Evolutionary conservation across 2,888 invertebrate species (phyloP).

Genomic region (Timema podura): DNA sequence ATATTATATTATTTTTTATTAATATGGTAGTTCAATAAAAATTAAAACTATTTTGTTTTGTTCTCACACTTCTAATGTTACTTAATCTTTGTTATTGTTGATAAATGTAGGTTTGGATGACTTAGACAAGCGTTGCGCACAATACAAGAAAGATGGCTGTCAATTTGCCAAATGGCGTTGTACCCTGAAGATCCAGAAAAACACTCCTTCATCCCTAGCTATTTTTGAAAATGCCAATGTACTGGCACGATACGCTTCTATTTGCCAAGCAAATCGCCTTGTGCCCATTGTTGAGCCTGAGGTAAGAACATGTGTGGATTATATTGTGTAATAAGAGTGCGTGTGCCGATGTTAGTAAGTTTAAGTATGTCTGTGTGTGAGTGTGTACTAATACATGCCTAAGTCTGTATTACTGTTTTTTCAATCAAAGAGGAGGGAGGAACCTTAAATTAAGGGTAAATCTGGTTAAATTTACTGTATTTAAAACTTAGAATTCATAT

Average conservation of each 20-base stretch:
- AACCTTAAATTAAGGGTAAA: too few relatives aligned
- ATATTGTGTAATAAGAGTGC: not conserved
- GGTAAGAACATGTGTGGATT: constrained; percentile 35
- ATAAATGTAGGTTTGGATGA: constrained; percentile 76
- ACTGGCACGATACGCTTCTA: constrained; percentile 92
- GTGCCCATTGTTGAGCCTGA: constrained; percentile 99
- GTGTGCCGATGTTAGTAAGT: too few relatives aligned
- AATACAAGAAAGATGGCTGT: constrained; percentile 96
- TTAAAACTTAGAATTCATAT: too few relatives aligned
- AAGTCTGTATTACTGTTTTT: too few relatives aligned
- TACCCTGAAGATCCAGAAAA: constrained; percentile 88
- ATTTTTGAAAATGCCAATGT: constrained; percentile 95
- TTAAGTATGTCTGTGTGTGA: not conserved
- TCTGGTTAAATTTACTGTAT: too few relatives aligned
- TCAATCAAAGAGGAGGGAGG: too few relatives aligned
- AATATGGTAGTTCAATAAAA: too few relatives aligned
- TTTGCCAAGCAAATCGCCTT: constrained; percentile 93
- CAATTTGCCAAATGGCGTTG: constrained; percentile 99
- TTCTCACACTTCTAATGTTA: too few relatives aligned
- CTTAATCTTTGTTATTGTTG: too few relatives aligned
- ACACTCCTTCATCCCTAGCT: constrained; percentile 86
- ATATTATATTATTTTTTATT: too few relatives aligned
- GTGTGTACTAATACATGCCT: too few relatives aligned
- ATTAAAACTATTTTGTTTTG: too few relatives aligned
- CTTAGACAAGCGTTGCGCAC: constrained; percentile 86